Conservation (phyloP, 2,797 vertebrate species). For the Ptychadena robeensis region DNA sequence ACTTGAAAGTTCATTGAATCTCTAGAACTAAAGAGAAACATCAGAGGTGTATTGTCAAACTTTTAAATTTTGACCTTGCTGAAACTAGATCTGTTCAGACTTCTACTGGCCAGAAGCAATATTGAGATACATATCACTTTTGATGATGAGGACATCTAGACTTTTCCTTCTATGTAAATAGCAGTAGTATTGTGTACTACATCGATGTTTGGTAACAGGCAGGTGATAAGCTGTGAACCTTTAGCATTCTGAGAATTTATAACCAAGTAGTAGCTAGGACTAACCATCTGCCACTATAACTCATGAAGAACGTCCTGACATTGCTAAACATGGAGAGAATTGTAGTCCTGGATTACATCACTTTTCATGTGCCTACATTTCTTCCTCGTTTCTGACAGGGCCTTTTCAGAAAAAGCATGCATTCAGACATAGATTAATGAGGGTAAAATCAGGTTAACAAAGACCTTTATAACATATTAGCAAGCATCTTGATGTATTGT, state of each 20-base stretch:
- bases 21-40: too few species aligned
- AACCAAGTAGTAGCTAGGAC: not conserved
- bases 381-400: constrained; percentile 15
- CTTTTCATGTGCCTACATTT: not conserved
- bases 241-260: constrained; percentile 12
- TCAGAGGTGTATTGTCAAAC: too few species aligned
- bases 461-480: not conserved
- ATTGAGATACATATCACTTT: too few species aligned
- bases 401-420: not conserved
- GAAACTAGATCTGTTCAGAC: too few species aligned
- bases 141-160: too few species aligned
- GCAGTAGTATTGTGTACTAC: too few species aligned
- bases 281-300: constrained; percentile 16
- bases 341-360: constrained; percentile 9
- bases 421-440: not conserved
- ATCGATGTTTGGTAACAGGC: not conserved
- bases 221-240: not conserved
- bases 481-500: not conserved
- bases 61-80: too few species aligned
- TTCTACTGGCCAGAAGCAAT: too few species aligned
- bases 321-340: not conserved
- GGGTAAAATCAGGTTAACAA: not conserved
- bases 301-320: not conserved
- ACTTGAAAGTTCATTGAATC: too few species aligned
- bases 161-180: too few species aligned